A percentile compares a stretch with the other conserved stretches of the same genome.
Conservation (phyloP, 2,888 invertebrate species). For the Rhagophthalmus giganteus region DNA sequence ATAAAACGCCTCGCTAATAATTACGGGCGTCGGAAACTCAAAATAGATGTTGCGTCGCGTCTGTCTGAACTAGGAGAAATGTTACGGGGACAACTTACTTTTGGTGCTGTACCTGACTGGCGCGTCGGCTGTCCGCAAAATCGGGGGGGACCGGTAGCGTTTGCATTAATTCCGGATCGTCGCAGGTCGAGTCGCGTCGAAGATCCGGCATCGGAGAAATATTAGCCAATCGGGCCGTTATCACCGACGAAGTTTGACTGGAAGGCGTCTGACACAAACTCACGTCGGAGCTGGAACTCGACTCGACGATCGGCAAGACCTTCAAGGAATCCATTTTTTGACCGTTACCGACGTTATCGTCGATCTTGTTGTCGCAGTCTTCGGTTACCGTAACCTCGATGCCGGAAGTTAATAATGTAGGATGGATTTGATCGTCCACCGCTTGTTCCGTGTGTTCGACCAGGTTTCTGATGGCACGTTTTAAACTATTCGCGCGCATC, state of each 20-base stretch:
- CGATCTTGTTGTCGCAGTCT: constrained; percentile 41
- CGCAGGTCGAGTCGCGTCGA: constrained; percentile 64
- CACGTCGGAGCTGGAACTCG: constrained; percentile 53
- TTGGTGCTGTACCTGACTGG: constrained; percentile 58
- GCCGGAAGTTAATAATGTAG: constrained; percentile 43
- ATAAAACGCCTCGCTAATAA: no score
- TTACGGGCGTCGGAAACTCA: no score
- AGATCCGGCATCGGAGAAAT: constrained; percentile 70
- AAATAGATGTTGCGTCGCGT: no score
- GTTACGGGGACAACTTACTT: constrained; percentile 9
- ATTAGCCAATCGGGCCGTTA: constrained; percentile 59
- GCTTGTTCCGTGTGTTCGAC: constrained; percentile 78
- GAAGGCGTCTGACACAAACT: constrained; percentile 60
- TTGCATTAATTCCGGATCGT: constrained; percentile 55
- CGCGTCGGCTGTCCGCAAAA: constrained; percentile 80
- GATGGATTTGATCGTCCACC: constrained; percentile 62
- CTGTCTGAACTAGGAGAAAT: no score
- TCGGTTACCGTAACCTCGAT: constrained; percentile 46
- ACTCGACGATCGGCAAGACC: constrained; percentile 55
- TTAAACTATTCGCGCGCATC: constrained; percentile 77
- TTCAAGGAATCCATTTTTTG: constrained; percentile 52
- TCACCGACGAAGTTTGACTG: constrained; percentile 47
- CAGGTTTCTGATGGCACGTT: constrained; percentile 77
- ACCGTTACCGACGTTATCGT: no score
- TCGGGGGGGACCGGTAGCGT: constrained; percentile 77